Conservation (phyloP, 1,140 invertebrate genomes). For the Melanaphis sacchari region DNA sequence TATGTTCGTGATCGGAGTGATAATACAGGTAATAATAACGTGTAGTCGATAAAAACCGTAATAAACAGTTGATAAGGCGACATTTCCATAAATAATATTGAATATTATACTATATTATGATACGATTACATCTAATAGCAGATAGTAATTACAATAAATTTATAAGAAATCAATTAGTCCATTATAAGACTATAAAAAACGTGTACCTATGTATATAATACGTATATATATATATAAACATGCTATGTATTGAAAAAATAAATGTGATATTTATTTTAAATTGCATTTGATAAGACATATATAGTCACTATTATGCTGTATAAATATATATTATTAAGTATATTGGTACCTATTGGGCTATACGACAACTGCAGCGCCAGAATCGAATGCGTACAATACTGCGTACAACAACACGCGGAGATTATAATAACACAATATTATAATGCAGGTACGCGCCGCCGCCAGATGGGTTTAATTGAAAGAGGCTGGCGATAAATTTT, state of each 20-base stretch:
- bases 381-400: background rate
- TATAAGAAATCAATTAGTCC: slow-evolving; percentile 17
- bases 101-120: background rate
- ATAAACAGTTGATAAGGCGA: background rate
- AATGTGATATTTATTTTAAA: slow-evolving; percentile 1
- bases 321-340: background rate
- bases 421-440: slow-evolving; percentile 10
- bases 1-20: background rate
- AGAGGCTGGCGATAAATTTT: slow-evolving; percentile 34
- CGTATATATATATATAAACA: no score
- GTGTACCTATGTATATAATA: background rate
- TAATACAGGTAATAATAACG: background rate
- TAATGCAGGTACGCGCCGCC: background rate
- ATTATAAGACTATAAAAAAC: background rate
- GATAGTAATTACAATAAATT: slow-evolving; percentile 1
- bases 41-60: background rate
- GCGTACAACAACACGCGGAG: background rate
- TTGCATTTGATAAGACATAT: background rate
- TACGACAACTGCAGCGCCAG: background rate
- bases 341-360: no score
- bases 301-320: background rate
- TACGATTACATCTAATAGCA: background rate
- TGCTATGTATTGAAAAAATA: background rate
- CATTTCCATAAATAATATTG: background rate
- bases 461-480: slow-evolving; percentile 55